These are phyloP conservation scores for Sturmia bella DNA, from an alignment of 2,888 invertebrate genomes.

Conservation along the genomic window DNA sequence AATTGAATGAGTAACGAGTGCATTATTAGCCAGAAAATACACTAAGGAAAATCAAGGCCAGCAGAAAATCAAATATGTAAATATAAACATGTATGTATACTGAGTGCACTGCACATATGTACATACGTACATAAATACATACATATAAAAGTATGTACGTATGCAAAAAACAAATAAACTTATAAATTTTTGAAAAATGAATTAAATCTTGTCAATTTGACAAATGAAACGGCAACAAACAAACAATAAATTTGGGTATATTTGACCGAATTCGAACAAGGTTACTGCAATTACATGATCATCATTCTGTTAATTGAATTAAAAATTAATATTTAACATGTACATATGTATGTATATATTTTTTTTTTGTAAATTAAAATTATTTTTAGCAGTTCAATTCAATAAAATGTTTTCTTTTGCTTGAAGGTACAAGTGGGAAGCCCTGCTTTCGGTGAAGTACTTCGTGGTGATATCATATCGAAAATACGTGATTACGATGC, in stretches of 20 bases:
- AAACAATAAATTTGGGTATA: conserved; percentile 25
- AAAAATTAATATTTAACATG: conserved; percentile 3
- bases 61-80: conserved; percentile 19
- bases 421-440: conserved; percentile 91
- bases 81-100: no score
- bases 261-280: conserved; percentile 62
- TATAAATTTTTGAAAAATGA: conserved; percentile 53
- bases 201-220: conserved; percentile 62
- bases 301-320: conserved; percentile 37
- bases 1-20: conserved; percentile 58
- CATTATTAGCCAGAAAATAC: conserved; percentile 57
- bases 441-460: conserved; percentile 91
- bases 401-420: neutral
- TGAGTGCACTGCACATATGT: no score
- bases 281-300: conserved; percentile 54
- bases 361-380: conserved; percentile 5
- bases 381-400: no score
- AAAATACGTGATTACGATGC: conserved; percentile 95
- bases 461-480: conserved; percentile 94
- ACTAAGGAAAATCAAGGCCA: conserved; percentile 59
- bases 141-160: neutral
- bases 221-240: conserved; percentile 54
- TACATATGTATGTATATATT: no score
- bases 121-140: no score
- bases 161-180: conserved; percentile 54